phyloP scores from a whole-genome alignment of 1,140 invertebrate genomes.

The Meloidogyne chitwoodi region DNA sequence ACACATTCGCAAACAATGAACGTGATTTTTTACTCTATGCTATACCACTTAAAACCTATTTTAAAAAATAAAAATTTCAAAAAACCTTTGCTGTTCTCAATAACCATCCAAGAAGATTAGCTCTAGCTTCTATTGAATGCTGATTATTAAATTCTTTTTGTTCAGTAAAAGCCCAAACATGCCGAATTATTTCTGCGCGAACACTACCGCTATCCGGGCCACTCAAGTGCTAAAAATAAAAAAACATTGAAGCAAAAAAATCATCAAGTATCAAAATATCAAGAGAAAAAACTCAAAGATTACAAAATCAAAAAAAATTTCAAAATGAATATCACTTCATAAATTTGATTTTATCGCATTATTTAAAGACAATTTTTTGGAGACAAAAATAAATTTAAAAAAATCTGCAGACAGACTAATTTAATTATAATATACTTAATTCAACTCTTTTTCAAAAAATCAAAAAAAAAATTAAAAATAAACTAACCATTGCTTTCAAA shows the following conservation, averaged over 20 bases:
- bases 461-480: constrained; percentile 11
- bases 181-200: constrained; percentile 34
- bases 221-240: constrained; percentile 28
- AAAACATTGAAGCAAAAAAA: neutral
- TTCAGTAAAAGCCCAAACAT: constrained; percentile 23
- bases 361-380: no score
- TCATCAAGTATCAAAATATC: no score
- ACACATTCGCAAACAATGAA: no score
- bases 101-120: constrained; percentile 25
- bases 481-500: constrained; percentile 27
- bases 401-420: no score
- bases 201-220: constrained; percentile 25
- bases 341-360: no score
- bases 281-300: constrained; percentile 5
- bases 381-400: no score
- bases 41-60: no score
- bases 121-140: constrained; percentile 23
- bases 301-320: no score
- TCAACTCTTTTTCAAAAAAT: neutral
- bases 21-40: no score
- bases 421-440: no score
- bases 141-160: neutral
- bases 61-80: no score
- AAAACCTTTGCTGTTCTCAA: constrained; percentile 21
- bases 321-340: no score